Percentiles rank a stretch among this genome's conserved stretches.
Conservation (phyloP, 2,113 vertebrate genomes). For the Bostrychus sinensis region DNA sequence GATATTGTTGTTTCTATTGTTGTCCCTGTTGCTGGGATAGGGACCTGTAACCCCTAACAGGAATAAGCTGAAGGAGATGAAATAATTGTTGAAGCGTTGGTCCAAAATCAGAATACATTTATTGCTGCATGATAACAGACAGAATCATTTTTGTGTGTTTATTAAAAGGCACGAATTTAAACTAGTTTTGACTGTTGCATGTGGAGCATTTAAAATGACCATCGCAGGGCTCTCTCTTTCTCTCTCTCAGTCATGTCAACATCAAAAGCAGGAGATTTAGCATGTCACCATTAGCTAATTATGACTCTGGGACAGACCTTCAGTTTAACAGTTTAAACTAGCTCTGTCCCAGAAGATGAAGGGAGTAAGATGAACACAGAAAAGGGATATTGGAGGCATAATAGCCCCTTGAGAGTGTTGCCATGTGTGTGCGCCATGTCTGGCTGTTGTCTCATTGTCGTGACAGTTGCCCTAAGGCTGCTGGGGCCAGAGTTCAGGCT, state of each 20-base stretch:
- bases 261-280: conserved; percentile 61
- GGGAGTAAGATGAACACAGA: conserved; percentile 59
- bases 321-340: conserved; percentile 48
- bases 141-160: conserved; percentile 31
- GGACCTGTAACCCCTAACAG: too few relatives aligned
- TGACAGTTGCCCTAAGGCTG: conserved; percentile 68
- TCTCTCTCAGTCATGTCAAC: conserved; percentile 34
- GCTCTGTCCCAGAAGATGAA: conserved; percentile 64
- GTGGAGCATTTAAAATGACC: conserved; percentile 32
- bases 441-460: conserved; percentile 56
- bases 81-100: too few relatives aligned
- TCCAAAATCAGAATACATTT: too few relatives aligned
- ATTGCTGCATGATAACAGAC: too few relatives aligned
- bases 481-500: conserved; percentile 39
- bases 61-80: too few relatives aligned
- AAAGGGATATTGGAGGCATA: conserved; percentile 50
- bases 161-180: too few relatives aligned
- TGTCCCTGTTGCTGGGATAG: too few relatives aligned
- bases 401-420: conserved; percentile 67
- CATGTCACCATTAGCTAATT: conserved; percentile 59
- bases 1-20: too few relatives aligned
- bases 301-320: conserved; percentile 48
- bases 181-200: too few relatives aligned
- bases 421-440: conserved; percentile 73
- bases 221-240: conserved; percentile 17